phyloP scores from a whole-genome alignment of 1,140 invertebrate species.

The Diorhabda elongata region DNA sequence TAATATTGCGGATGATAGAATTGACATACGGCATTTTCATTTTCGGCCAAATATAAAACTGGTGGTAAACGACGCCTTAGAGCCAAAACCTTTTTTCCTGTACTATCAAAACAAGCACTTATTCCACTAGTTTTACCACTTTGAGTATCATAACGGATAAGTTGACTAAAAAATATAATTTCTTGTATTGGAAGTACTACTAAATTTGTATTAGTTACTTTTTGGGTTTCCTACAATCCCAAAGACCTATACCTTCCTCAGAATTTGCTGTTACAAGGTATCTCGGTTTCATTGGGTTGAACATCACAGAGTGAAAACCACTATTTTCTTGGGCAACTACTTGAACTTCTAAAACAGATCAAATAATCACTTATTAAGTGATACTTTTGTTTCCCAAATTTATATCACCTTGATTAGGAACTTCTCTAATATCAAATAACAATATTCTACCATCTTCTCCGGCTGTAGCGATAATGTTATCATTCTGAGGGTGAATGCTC shows the following conservation, averaged over 20 bases:
- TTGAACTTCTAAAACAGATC: conserved; percentile 53
- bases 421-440: conserved; percentile 77
- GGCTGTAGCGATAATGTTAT: conserved; percentile 79
- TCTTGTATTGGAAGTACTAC: background rate
- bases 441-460: conserved; percentile 85
- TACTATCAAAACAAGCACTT: conserved; percentile 84
- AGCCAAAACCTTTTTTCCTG: conserved; percentile 75
- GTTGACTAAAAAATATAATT: conserved; percentile 50
- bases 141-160: conserved; percentile 67
- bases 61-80: conserved; percentile 78
- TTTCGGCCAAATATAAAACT: conserved; percentile 71
- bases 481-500: conserved; percentile 78
- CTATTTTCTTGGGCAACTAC: conserved; percentile 63
- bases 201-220: conserved; percentile 58
- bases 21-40: conserved; percentile 67
- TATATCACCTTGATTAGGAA: conserved; percentile 52
- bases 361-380: background rate
- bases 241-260: conserved; percentile 81
- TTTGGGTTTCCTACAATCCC: conserved; percentile 81
- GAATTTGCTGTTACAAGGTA: conserved; percentile 85
- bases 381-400: background rate
- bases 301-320: conserved; percentile 87
- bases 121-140: conserved; percentile 76
- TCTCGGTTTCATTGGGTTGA: conserved; percentile 78
- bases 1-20: conserved; percentile 91